A percentile compares a stretch with the other conserved stretches of the same genome.
phyloP scores from a whole-genome alignment of 2,797 vertebrate species.

The Lateolabrax maculatus region DNA sequence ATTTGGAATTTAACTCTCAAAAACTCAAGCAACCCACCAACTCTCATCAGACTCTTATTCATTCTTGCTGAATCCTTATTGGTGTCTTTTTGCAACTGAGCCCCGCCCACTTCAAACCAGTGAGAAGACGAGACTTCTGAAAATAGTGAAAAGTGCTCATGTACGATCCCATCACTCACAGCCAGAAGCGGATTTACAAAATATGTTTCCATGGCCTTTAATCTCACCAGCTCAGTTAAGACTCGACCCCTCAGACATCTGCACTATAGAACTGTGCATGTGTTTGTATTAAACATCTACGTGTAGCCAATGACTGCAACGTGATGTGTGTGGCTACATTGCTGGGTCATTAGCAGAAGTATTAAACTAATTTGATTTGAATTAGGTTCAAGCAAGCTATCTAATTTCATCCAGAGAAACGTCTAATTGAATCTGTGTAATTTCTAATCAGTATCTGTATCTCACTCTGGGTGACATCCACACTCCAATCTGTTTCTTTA shows the following conservation, averaged over 20 bases:
- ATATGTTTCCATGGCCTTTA: background rate
- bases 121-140: too few relatives aligned
- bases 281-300: constrained; percentile 13
- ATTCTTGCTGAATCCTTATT: background rate
- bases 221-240: background rate
- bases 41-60: background rate
- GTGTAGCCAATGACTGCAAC: constrained; percentile 35
- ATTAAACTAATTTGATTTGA: constrained; percentile 61
- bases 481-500: constrained; percentile 38
- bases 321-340: constrained; percentile 20
- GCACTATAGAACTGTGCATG: background rate
- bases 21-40: too few relatives aligned
- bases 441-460: constrained; percentile 60
- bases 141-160: background rate
- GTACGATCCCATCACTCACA: background rate
- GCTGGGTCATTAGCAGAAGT: constrained; percentile 57
- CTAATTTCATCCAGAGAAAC: constrained; percentile 59
- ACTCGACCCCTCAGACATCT: background rate
- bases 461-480: constrained; percentile 30
- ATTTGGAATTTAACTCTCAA: background rate
- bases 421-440: constrained; percentile 71
- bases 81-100: background rate
- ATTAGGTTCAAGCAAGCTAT: constrained; percentile 56
- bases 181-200: background rate
- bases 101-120: background rate